Evolutionary conservation across 2,113 vertebrate genomes (phyloP).

Genomic region (Peromyscus leucopus): DNA sequence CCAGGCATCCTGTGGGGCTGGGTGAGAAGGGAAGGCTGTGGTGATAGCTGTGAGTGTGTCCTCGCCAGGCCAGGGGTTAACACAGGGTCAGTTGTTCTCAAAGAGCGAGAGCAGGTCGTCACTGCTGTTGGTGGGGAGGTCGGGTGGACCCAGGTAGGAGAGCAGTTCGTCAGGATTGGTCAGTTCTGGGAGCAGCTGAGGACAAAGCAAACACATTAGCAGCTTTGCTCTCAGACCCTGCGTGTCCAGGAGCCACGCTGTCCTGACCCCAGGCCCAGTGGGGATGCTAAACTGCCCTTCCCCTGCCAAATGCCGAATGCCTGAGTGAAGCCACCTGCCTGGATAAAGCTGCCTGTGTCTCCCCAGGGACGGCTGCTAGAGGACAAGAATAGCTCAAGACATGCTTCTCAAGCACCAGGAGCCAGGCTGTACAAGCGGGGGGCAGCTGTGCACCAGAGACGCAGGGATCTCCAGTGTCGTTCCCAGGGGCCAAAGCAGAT

Average conservation of each 20-base stretch:
- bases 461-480: not conserved
- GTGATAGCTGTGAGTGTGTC: slow-evolving; percentile 24
- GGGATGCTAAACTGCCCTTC: not conserved
- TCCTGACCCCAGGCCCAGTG: not conserved
- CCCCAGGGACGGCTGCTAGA: not conserved
- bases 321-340: not conserved
- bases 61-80: not conserved
- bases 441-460: not conserved
- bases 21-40: not conserved
- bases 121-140: slow-evolving; percentile 95
- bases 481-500: not conserved
- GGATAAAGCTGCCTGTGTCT: not conserved
- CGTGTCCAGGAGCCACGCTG: accelerated
- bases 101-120: slow-evolving; percentile 97
- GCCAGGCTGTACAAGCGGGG: accelerated
- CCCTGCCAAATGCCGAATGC: not conserved
- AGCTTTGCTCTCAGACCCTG: not conserved
- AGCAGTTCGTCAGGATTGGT: slow-evolving; percentile 97
- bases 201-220: slow-evolving; percentile 17
- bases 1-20: not conserved
- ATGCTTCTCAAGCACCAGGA: not conserved
- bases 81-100: slow-evolving; percentile 93
- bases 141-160: slow-evolving; percentile 95
- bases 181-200: slow-evolving; percentile 96
- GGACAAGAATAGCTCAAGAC: not conserved